Base-by-base conservation (phyloP, 1,140 invertebrate species). In the Drosophila insularis region DNA sequence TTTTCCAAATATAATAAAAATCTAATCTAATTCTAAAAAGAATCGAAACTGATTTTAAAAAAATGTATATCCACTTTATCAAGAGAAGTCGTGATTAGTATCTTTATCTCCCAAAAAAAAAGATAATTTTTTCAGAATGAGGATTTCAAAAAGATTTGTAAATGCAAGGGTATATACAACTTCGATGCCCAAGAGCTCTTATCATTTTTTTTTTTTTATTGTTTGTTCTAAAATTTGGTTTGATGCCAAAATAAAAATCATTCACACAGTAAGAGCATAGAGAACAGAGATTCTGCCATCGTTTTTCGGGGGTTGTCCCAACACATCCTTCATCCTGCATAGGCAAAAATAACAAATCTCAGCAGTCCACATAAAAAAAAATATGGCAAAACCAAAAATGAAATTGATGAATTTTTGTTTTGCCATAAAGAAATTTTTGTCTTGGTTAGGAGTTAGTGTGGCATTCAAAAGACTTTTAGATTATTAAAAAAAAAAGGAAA, bases 391-490 rank as follows among this genome's bases (percentile, higher is more conserved):
- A 50, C 31, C 27, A 19, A 64, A 69, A 70, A 73, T 43, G 50
- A 68, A 74, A 73, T 76, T 76, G 62, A 80, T 86, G 71, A 66
- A 86, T 73, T 84, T 74, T 74, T 64, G 39, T 74, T 76, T 72
- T 72, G 65, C 58, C 50, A 67, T 58, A 65, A 40, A 58, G 67
- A 62, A 56, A 63, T 62, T 60, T 70, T 81, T 53, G 54, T 50
- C 8, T 46, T 21, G 43, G 43, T 50, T 50, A 50, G 62, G 35
- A 65, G 69, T 78, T 86, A 81, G 81, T 86, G 68, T 68, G 71
- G 63, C 68, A 71, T 61, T 77, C 56, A 69, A 73, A 73, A 70
- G 63, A 79, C 70, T 78, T 87, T 89, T 89, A 82, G 84, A 89
- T 80, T 87, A 87, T 87, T 87, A 87, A 87, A 80, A 80, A 87